A percentile compares a stretch with the other conserved stretches of the same genome.
These are phyloP conservation scores for Aselliscus stoliczkanus DNA, from an alignment of 2,797 vertebrate species.

Conservation along the genomic window DNA sequence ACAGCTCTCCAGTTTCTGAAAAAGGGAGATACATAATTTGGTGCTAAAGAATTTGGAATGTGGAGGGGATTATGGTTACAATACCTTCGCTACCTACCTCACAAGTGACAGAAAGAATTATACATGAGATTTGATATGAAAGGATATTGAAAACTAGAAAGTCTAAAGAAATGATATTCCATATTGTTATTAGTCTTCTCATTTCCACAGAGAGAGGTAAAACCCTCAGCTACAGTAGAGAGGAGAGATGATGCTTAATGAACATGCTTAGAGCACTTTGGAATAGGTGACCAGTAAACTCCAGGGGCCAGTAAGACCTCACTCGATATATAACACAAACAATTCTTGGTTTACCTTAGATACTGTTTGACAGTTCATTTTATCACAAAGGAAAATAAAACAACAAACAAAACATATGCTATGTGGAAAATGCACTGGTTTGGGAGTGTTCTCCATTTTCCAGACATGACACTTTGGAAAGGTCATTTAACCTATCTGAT, in stretches of 20 bases:
- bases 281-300: neutral
- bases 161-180: neutral
- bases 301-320: neutral
- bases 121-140: slow-evolving; percentile 25
- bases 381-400: neutral
- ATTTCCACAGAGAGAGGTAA: neutral
- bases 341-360: neutral
- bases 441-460: slow-evolving; percentile 10
- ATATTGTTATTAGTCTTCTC: neutral
- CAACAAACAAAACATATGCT: neutral
- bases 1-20: neutral
- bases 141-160: slow-evolving; percentile 25
- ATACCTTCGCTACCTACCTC: neutral
- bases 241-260: neutral
- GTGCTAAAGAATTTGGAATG: neutral
- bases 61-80: neutral
- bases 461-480: neutral
- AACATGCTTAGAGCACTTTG: neutral
- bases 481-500: neutral
- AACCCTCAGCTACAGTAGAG: neutral
- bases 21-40: neutral
- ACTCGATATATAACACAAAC: neutral
- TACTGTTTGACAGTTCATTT: neutral
- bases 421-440: neutral
- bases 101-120: neutral